Evolutionary conservation across 2,113 vertebrate species (phyloP).

Genomic region (Phalacrocorax pelagicus): DNA sequence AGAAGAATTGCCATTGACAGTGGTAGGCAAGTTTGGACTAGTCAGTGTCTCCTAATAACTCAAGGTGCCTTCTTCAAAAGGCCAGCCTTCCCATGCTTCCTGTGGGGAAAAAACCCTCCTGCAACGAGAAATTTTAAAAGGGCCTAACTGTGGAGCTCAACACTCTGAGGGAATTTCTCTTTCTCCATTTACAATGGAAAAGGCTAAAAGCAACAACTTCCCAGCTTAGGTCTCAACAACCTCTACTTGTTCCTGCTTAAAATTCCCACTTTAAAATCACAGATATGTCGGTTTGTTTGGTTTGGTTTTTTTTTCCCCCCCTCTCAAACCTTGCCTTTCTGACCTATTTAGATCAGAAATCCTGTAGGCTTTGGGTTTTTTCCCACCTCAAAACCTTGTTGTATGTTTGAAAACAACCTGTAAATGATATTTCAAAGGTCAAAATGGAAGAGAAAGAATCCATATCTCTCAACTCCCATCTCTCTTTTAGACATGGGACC

Average conservation of each 20-base stretch:
- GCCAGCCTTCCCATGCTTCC: neutral
- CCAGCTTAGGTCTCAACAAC: neutral
- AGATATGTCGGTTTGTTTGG: no score
- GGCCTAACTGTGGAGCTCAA: neutral
- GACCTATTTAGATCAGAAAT: neutral
- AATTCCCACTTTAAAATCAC: neutral
- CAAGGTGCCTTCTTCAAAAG: neutral
- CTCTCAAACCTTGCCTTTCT: neutral
- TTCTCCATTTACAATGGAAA: neutral
- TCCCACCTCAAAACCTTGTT: neutral
- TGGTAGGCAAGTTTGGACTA: neutral
- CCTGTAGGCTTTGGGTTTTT: neutral
- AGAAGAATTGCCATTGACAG: neutral
- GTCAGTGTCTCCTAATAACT: neutral
- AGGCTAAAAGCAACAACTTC: neutral
- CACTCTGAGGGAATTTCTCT: neutral
- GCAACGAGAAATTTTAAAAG: neutral
- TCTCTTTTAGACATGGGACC: neutral
- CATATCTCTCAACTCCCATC: neutral
- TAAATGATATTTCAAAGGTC: neutral
- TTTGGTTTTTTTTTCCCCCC: neutral
- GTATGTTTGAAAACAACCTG: neutral
- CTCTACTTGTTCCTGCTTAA: neutral
- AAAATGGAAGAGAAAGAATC: neutral
- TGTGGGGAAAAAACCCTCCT: neutral